Evolutionary conservation across 2,888 invertebrate genomes (phyloP), one percentile per base, ranked within the genome.

Genomic region (Trichacis sp.): DNA sequence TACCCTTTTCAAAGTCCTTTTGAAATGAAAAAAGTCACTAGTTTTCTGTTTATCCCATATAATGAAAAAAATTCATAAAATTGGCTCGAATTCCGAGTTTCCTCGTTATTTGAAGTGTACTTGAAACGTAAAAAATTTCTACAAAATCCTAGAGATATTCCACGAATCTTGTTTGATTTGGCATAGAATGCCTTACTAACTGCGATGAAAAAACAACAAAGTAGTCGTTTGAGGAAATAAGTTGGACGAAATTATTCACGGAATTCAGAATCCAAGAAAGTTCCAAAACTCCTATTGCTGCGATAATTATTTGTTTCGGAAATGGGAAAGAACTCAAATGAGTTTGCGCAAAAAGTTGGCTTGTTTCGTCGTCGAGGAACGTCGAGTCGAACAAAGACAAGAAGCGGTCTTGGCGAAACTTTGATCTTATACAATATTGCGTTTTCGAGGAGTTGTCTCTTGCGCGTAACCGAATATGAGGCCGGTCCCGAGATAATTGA

Each of bases 281-380:
- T 67, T 54, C 57, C 64, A 58, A 55, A 64, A 61, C 66, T 64
- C 64, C 67, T 68, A 77, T 76, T 76, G 75, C 77, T 75, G 68
- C 70, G 76, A 81, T 81, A 79, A 82, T 81, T 80, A 81, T 82
- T 79, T 81, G 76, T 76, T 78, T 78, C 77, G 70, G 73, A 75
- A 74, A 79, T 79, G 73, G 76, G 77, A 77, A 74, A 77, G 80
- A 81, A 82, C 80, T 79, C 77, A 79, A 80, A 80, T 76, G 76
- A 79, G 77, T 76, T 80, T 72, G 56, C 60, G 52, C 64, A 63
- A 62, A 76, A 78, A 77, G 73, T 77, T 76, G 71, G 69, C 70
- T 68, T 66, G 63, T 73, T 69, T 64, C 62, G 62, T 61, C 59
- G 71, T 62, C 54, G 61, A 58, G 36, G 54, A 64, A 67, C 53